Percentiles rank a stretch among this genome's conserved stretches.
phyloP scores from a whole-genome alignment of 2,888 invertebrate species.

The Parnassius apollo region DNA sequence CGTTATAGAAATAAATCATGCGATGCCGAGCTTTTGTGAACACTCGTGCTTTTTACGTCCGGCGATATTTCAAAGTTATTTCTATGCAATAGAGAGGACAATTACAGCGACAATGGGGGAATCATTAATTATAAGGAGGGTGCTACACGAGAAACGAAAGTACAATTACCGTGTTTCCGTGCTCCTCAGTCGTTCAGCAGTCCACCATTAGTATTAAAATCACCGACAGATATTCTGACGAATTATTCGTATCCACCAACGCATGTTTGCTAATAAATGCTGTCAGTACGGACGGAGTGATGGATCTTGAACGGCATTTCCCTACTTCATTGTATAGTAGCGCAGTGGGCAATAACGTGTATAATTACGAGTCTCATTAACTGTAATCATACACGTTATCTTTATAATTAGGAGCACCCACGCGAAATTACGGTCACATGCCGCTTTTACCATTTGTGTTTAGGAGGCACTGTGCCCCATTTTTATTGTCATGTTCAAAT shows the following conservation, averaged over 20 bases:
- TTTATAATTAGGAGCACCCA: conserved; percentile 37
- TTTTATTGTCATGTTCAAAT: conserved; percentile 1
- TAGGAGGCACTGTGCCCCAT: conserved; percentile 18
- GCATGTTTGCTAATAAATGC: background rate
- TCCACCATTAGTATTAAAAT: background rate
- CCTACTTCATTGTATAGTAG: background rate
- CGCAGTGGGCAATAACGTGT: conserved; percentile 8
- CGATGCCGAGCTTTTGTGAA: background rate
- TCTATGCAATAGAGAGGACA: background rate
- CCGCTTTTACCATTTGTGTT: conserved; percentile 23
- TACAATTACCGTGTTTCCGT: background rate
- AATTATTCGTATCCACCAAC: background rate
- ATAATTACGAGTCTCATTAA: conserved; percentile 38
- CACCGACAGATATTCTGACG: background rate
- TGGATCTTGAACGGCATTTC: background rate
- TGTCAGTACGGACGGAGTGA: background rate
- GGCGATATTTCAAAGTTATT: conserved; percentile 1
- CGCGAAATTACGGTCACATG: conserved; percentile 33
- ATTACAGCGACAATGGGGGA: background rate
- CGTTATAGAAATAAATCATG: background rate
- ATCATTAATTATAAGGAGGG: background rate
- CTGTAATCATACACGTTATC: conserved; percentile 41
- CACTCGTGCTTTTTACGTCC: conserved; percentile 4
- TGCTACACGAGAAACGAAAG: background rate
- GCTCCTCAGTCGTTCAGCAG: background rate